A percentile compares a stretch with the other conserved stretches of the same genome.
These are phyloP conservation scores for Pantherophis guttatus DNA, from an alignment of 2,113 vertebrate genomes.

Conservation along the genomic window DNA sequence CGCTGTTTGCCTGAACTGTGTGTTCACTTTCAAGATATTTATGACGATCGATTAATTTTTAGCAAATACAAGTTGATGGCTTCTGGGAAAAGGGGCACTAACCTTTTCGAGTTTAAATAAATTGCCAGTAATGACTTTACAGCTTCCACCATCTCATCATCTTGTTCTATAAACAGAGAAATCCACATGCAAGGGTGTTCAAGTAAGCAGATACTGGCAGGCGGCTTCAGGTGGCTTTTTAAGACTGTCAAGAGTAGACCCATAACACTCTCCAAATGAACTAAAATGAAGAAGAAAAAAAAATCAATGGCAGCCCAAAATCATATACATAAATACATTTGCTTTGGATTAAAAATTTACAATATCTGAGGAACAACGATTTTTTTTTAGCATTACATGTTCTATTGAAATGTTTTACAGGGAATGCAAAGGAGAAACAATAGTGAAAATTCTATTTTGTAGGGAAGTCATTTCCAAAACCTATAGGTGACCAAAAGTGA, in stretches of 20 bases:
- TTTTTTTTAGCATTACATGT: not conserved
- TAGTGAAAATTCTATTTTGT: not conserved
- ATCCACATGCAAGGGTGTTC: conserved; percentile 81
- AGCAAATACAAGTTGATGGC: not conserved
- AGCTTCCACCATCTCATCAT: conserved; percentile 95
- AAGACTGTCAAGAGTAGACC: conserved; percentile 74
- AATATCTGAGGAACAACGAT: not conserved
- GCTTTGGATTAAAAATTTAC: not conserved
- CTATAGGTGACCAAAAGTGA: not conserved
- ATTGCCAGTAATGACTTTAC: conserved; percentile 75
- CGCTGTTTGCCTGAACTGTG: not conserved
- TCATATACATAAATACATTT: not conserved
- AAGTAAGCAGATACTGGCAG: conserved; percentile 4
- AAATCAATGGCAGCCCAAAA: not conserved
- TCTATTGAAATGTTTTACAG: not conserved
- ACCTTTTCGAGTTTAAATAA: conserved; percentile 79
- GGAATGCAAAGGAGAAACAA: not conserved
- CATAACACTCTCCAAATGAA: conserved; percentile 65
- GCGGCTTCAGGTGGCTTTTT: conserved; percentile 52
- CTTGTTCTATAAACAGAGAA: conserved; percentile 88
- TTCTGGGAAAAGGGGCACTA: conserved; percentile 17
- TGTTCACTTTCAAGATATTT: not conserved
- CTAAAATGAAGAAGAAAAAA: conserved; percentile 35
- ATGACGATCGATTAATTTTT: not conserved
- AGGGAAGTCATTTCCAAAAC: not conserved